Evolutionary conservation across 1,140 invertebrate genomes (phyloP).

Genomic region (Macrocentrus cingulum): DNA sequence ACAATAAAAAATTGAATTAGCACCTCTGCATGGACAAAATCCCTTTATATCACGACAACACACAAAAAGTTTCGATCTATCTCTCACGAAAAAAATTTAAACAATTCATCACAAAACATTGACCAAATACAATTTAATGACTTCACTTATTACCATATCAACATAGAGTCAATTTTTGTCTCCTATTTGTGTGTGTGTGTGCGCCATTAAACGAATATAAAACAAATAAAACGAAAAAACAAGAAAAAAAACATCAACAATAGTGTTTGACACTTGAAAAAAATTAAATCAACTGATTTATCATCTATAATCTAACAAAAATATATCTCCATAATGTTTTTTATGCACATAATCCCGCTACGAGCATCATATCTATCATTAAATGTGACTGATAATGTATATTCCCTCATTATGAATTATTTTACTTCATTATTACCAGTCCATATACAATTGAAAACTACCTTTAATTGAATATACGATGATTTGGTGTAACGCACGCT

Average conservation of each 20-base stretch:
- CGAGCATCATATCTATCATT: not conserved
- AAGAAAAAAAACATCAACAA: not conserved
- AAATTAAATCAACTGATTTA: not conserved
- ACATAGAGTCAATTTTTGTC: too few relatives aligned
- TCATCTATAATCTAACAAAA: not conserved
- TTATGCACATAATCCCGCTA: not conserved
- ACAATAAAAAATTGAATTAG: too few relatives aligned
- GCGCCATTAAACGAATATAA: too few relatives aligned
- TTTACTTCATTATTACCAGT: not conserved
- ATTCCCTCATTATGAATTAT: not conserved
- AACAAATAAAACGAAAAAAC: too few relatives aligned
- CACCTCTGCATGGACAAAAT: too few relatives aligned
- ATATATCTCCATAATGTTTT: not conserved
- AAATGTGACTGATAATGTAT: not conserved
- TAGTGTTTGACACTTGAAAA: conserved; percentile 1
- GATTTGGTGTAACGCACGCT: not conserved
- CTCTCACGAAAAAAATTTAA: too few relatives aligned
- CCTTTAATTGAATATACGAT: not conserved
- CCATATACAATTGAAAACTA: conserved; percentile 4
- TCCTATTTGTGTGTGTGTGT: too few relatives aligned
- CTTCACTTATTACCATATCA: too few relatives aligned
- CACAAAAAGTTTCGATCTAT: too few relatives aligned
- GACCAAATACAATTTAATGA: too few relatives aligned
- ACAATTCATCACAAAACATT: too few relatives aligned
- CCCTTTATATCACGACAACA: too few relatives aligned